Evolutionary conservation across 1,140 invertebrate species (phyloP).

Genomic region (Antheraea pernyi): DNA sequence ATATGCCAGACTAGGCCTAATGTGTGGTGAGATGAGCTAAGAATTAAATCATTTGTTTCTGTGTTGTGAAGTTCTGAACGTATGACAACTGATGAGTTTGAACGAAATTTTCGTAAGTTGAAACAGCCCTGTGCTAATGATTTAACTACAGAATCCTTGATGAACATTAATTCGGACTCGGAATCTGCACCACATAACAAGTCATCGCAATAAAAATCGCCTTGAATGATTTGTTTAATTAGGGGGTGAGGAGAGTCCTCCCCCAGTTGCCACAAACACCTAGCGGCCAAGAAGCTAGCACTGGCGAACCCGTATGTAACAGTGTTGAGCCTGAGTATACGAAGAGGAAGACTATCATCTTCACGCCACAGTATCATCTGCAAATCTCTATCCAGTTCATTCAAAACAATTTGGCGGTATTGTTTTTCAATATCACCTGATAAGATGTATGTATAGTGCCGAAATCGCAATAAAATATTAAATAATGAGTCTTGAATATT

Average conservation of each 20-base stretch:
- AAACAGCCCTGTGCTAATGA: no score
- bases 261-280: constrained; percentile 21
- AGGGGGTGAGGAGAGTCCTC: constrained; percentile 30
- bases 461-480: constrained; percentile 49
- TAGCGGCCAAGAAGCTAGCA: not conserved
- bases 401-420: not conserved
- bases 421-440: constrained; percentile 43
- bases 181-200: constrained; percentile 52
- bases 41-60: no score
- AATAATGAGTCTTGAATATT: constrained; percentile 32
- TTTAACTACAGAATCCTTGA: no score
- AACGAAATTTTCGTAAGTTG: no score
- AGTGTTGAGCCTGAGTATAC: not conserved
- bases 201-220: constrained; percentile 76
- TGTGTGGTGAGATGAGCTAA: no score
- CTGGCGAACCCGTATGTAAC: not conserved
- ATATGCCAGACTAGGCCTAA: no score
- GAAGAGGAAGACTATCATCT: not conserved
- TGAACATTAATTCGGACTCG: no score
- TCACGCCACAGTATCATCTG: constrained; percentile 8
- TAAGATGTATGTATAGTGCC: constrained; percentile 41
- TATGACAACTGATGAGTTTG: no score
- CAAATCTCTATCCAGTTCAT: not conserved
- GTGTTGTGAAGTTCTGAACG: no score
- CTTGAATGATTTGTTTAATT: constrained; percentile 40